Evolutionary conservation across 2,797 vertebrate genomes (phyloP), one percentile per base, ranked within the genome.

Genomic region (Chanos chanos): DNA sequence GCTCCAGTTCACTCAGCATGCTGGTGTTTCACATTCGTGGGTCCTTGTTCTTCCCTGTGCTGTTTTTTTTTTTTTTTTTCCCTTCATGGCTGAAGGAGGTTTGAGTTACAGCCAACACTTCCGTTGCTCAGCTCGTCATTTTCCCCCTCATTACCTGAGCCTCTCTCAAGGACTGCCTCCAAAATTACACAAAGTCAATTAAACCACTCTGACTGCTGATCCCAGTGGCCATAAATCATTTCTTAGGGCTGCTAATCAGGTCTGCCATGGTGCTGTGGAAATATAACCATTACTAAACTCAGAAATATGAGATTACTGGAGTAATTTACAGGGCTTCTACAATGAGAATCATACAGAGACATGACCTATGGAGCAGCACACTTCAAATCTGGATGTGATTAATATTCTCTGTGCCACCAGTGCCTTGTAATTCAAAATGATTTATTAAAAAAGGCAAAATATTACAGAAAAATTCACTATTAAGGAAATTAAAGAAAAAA

Each of bases 181-280:
- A 79, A 85, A 81, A 83, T 84, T 82, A 85, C 81, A 84, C 82
- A 81, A 79, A 83, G 84, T 86, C 87, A 88, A 86, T 89, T 85
- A 87, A 82, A 84, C 74, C 65, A 73, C 86, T 85, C 80, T 81
- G 82, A 89, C 82, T 74, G 59, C 84, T 80, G 82, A 80, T 83
- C 84, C 81, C 81, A 72, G 54, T 47, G 77, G 82, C 87, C 83
- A 84, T 89, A 87, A 89, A 89, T 91, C 87, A 89, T 70, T 79
- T 76, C 74, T 77, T 64, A 70, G 79, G 83, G 79, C 79, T 75
- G 78, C 78, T 81, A 81, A 87, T 87, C 85, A 84, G 81, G 33
- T 18, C 54, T 62, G 70, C 77, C 72, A 40, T 45, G 44, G 64
- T 51, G 28, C 52, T 40, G 74, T 5, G 54, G 60, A 68, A 52